Evolutionary conservation across 2,113 vertebrate genomes (phyloP), one percentile per base, ranked within the genome.

Genomic region (Procavia capensis): DNA sequence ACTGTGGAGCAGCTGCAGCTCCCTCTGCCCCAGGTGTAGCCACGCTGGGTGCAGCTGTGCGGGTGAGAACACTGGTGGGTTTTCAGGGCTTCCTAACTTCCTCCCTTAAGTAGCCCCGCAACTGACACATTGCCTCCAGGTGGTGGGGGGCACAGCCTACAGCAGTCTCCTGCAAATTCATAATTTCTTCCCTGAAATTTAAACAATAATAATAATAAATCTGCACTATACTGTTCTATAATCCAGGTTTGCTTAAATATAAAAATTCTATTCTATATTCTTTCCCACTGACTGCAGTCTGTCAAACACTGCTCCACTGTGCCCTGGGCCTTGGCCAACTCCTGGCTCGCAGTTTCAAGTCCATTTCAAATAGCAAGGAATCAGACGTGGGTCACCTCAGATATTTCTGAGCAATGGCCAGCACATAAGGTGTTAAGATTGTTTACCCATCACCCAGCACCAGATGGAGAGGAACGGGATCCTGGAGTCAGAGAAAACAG

Each of bases 41-140:
- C 22, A 27, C 29, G 24, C 25, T 7, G 27, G 57, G 68, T 70
- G 41, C 39, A 74, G 29, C 16, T 0, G 0, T 43, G 19, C 7
- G 41, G 54, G 50, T n/a, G 1, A 0, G 0, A 57, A 27, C 43
- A 41, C 19, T 54, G 24, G 9, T 6, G 31, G 17, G 0, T 39
- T 45, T 14, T 61, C n/a, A 54, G 43, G 7, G 36, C 22, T 7
- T 25, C 59, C 85, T 45, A 64, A 3, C 36, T 0, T 36, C 31
- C 50, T n/a, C n/a, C 39, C 66, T 31, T 61, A 45, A 1, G 41
- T 10, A 79, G 16, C 31, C 66, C 22, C 36, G 50, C 20, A 64
- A 13, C 0, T 0, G 0, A 36, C 36, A 43, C 2, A 0, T 64
- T 0, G 4, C 14, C 45, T 45, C 72, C 45, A 34, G 13, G 29